Conservation (phyloP, 2,113 vertebrate genomes). For the Ailuropoda melanoleuca region DNA sequence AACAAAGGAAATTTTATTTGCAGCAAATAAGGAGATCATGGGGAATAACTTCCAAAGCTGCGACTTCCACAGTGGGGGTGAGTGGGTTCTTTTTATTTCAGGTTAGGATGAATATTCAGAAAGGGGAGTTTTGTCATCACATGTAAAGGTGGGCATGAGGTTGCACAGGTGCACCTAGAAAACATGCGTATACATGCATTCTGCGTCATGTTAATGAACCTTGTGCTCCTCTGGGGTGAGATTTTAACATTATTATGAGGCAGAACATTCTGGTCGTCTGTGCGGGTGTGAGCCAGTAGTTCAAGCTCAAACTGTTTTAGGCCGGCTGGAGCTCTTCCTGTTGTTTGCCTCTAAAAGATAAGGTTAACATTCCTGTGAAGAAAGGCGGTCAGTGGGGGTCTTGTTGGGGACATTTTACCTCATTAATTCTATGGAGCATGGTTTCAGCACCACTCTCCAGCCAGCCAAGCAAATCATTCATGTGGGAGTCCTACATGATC, state of each 20-base stretch:
- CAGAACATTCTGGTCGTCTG: not conserved
- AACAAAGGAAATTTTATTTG: not conserved
- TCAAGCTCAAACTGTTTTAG: not conserved
- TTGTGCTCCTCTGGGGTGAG: not conserved
- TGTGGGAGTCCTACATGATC: not conserved
- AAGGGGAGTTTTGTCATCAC: not conserved
- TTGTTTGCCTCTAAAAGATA: not conserved
- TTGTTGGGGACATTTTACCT: not conserved
- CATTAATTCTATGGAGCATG: not conserved
- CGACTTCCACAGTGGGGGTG: not conserved
- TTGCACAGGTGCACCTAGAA: not conserved
- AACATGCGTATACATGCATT: not conserved
- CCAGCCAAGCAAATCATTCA: not conserved
- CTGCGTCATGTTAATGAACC: not conserved
- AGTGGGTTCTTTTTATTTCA: not conserved
- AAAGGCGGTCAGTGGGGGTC: not conserved
- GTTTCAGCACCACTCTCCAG: not conserved
- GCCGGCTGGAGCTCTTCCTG: not conserved
- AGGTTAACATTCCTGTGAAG: not conserved
- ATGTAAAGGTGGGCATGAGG: not conserved
- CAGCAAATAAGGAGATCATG: not conserved
- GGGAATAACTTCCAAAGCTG: not conserved
- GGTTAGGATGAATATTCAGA: not conserved
- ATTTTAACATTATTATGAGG: not conserved
- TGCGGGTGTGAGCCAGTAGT: not conserved